Evolutionary conservation across 2,888 invertebrate genomes (phyloP).

Genomic region (Ditylenchus weischeri): DNA sequence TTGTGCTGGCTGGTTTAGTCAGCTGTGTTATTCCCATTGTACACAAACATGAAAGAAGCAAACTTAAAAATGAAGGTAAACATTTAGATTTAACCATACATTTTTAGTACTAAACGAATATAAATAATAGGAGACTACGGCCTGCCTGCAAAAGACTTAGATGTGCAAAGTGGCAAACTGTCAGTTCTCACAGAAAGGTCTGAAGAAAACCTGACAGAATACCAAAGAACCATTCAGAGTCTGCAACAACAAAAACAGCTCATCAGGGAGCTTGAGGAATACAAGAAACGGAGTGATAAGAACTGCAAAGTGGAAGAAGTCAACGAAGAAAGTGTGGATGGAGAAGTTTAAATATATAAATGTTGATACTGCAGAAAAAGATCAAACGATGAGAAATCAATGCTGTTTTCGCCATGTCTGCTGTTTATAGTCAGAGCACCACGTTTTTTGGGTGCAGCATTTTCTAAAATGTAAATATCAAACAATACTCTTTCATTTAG

Average conservation of each 20-base stretch:
- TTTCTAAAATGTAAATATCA: too few relatives aligned
- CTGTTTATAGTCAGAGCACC: too few relatives aligned
- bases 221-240: slow-evolving; percentile 49
- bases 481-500: too few relatives aligned
- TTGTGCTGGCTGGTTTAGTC: slow-evolving; percentile 77
- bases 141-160: slow-evolving; percentile 33
- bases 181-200: slow-evolving; percentile 56
- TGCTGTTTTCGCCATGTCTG: too few relatives aligned
- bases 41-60: slow-evolving; percentile 42
- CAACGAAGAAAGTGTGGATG: slow-evolving; percentile 13
- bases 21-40: slow-evolving; percentile 64
- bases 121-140: slow-evolving; percentile 21
- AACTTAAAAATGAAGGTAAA: slow-evolving; percentile 48
- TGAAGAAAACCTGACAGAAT: slow-evolving; percentile 56
- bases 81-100: too few relatives aligned
- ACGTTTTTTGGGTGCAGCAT: too few relatives aligned
- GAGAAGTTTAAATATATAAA: not conserved
- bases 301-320: slow-evolving; percentile 12
- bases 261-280: slow-evolving; percentile 41
- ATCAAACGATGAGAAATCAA: too few relatives aligned
- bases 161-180: slow-evolving; percentile 53
- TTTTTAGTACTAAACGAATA: too few relatives aligned
- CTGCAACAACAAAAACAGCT: slow-evolving; percentile 50
- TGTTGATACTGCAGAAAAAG: too few relatives aligned
- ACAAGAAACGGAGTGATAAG: slow-evolving; percentile 12